Evolutionary conservation across 2,888 invertebrate species (phyloP).

Genomic region (Venustoraphidia nigricollis): DNA sequence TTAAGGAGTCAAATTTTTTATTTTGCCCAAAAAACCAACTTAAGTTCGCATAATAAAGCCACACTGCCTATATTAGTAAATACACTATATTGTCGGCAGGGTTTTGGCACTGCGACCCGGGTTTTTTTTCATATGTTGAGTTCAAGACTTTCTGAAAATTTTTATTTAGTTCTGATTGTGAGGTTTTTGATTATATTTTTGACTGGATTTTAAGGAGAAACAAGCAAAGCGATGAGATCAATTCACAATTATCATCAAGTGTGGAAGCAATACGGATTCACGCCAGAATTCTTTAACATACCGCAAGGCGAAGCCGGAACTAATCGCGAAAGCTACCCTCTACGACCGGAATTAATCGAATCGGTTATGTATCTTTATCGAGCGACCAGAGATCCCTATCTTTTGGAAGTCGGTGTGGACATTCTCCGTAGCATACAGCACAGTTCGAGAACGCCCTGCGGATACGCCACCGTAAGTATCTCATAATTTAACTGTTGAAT

Average conservation of each 20-base stretch:
- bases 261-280: constrained; percentile 94
- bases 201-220: constrained; percentile 49
- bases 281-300: constrained; percentile 96
- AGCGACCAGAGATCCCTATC: constrained; percentile 83
- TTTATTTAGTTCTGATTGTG: too few species aligned
- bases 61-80: too few species aligned
- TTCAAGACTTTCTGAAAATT: too few species aligned
- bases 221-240: constrained; percentile 80
- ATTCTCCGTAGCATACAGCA: constrained; percentile 87
- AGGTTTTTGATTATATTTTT: not conserved
- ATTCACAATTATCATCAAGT: constrained; percentile 93
- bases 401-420: constrained; percentile 87
- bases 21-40: too few species aligned
- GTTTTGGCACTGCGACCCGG: too few species aligned
- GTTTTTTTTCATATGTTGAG: not conserved
- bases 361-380: constrained; percentile 93
- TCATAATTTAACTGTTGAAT: not conserved
- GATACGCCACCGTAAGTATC: constrained; percentile 81
- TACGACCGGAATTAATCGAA: constrained; percentile 91
- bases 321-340: constrained; percentile 81
- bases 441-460: constrained; percentile 84
- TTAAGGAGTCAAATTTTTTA: too few species aligned
- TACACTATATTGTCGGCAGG: too few species aligned
- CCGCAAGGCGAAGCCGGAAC: constrained; percentile 71
- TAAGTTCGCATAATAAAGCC: too few species aligned